A percentile compares a stretch with the other conserved stretches of the same genome.
phyloP scores from a whole-genome alignment of 2,797 vertebrate genomes.

The Typhlichthys eigenmanni region DNA sequence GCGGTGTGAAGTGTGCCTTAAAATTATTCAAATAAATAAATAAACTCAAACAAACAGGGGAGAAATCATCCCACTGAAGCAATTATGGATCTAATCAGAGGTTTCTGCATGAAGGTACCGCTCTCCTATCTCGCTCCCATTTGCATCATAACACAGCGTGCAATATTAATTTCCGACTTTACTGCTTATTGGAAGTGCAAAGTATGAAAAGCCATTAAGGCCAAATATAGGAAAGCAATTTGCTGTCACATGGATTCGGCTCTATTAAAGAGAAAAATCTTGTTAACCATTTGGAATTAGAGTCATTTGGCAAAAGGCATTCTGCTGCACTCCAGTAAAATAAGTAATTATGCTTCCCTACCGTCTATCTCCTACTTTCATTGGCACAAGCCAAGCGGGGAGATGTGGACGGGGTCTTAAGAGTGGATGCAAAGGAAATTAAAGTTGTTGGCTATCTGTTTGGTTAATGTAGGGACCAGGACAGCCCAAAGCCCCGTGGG shows the following conservation, averaged over 20 bases:
- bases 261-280: slow-evolving; percentile 86
- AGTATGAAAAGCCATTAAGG: slow-evolving; percentile 85
- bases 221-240: slow-evolving; percentile 85
- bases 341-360: slow-evolving; percentile 83
- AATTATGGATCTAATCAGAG: slow-evolving; percentile 84
- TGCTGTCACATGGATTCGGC: slow-evolving; percentile 81
- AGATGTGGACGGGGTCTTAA: slow-evolving; percentile 71
- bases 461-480: slow-evolving; percentile 75
- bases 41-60: slow-evolving; percentile 54
- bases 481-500: slow-evolving; percentile 64
- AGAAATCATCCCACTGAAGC: slow-evolving; percentile 70
- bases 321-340: slow-evolving; percentile 82
- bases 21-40: slow-evolving; percentile 74
- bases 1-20: slow-evolving; percentile 45
- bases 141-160: slow-evolving; percentile 86
- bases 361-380: slow-evolving; percentile 72
- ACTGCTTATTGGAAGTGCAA: slow-evolving; percentile 86
- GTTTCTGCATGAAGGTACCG: slow-evolving; percentile 78
- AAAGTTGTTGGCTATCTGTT: slow-evolving; percentile 83
- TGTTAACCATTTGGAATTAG: slow-evolving; percentile 88
- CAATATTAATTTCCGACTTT: slow-evolving; percentile 86
- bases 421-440: slow-evolving; percentile 82
- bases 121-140: slow-evolving; percentile 77
- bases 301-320: slow-evolving; percentile 85
- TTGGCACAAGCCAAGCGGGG: slow-evolving; percentile 67